A percentile compares a stretch with the other conserved stretches of the same genome.
Evolutionary conservation across 2,113 vertebrate genomes (phyloP).

Genomic region (Centropus unirufus): DNA sequence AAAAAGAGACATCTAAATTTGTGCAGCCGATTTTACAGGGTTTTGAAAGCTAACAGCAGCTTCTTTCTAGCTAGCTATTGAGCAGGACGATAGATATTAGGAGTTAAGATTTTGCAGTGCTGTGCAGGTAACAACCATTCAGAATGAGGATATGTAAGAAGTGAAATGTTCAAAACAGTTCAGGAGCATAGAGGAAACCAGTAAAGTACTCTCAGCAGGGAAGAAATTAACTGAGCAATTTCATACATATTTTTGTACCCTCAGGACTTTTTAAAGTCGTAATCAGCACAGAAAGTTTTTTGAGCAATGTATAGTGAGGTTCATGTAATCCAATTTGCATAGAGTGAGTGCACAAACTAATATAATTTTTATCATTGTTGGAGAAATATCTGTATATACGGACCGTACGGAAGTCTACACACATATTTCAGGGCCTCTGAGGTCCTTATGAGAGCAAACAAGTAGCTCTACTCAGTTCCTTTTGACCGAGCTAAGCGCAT

Average conservation of each 20-base stretch:
- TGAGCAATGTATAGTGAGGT: neutral
- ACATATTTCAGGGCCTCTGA: neutral
- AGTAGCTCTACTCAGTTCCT: neutral
- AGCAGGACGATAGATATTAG: neutral
- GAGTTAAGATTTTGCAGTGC: neutral
- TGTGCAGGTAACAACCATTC: neutral
- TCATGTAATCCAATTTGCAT: neutral
- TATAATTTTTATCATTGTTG: conserved; percentile 16
- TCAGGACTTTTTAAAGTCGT: conserved; percentile 6
- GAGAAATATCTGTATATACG: neutral
- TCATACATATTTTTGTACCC: neutral
- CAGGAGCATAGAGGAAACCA: neutral
- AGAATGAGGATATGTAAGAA: neutral
- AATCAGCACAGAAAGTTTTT: neutral
- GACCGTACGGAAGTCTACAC: neutral
- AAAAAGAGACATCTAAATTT: neutral
- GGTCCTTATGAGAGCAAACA: neutral
- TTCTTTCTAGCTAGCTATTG: neutral
- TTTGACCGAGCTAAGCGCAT: neutral
- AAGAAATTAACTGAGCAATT: conserved; percentile 15
- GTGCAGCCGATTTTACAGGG: neutral
- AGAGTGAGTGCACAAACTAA: neutral
- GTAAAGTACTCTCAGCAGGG: neutral
- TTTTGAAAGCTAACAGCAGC: neutral
- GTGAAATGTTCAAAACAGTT: neutral